Percentiles rank a stretch among this genome's conserved stretches.
These are phyloP conservation scores for Xestobium rufovillosum DNA, from an alignment of 2,888 invertebrate genomes.

Conservation along the genomic window DNA sequence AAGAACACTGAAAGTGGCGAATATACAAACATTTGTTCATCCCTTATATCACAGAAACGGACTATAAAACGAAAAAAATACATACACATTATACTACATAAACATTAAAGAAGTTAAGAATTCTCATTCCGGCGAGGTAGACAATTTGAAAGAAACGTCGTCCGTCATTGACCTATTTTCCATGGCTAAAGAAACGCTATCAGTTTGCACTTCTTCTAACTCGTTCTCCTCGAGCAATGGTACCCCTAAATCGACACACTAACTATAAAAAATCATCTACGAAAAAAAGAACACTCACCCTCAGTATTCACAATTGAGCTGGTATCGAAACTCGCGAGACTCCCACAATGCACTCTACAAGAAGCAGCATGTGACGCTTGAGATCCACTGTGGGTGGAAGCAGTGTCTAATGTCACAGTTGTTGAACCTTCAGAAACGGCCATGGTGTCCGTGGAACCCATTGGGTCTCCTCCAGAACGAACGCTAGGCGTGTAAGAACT, in stretches of 20 bases:
- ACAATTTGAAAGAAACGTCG: constrained; percentile 38
- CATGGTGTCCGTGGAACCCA: constrained; percentile 51
- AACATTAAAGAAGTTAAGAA: too few species aligned
- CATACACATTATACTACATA: too few species aligned
- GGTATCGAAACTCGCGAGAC: constrained; percentile 48
- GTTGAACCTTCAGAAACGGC: constrained; percentile 49
- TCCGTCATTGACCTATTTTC: constrained; percentile 39
- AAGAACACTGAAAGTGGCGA: too few species aligned
- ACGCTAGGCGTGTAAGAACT: constrained; percentile 42
- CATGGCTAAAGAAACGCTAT: constrained; percentile 34
- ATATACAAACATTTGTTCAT: too few species aligned
- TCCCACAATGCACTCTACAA: constrained; percentile 49
- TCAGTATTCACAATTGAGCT: constrained; percentile 44
- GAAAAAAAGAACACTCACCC: constrained; percentile 41
- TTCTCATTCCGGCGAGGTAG: constrained; percentile 36
- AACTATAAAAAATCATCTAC: not conserved
- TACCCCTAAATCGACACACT: constrained; percentile 31
- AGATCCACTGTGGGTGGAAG: constrained; percentile 45
- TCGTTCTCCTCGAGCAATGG: constrained; percentile 43
- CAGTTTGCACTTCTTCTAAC: constrained; percentile 38
- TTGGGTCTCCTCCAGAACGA: constrained; percentile 38
- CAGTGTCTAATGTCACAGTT: constrained; percentile 49
- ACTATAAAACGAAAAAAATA: too few species aligned
- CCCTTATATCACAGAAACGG: too few species aligned
- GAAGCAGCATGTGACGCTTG: constrained; percentile 48